Evolutionary conservation across 2,113 vertebrate genomes (phyloP).

Genomic region (Echinops telfairi): DNA sequence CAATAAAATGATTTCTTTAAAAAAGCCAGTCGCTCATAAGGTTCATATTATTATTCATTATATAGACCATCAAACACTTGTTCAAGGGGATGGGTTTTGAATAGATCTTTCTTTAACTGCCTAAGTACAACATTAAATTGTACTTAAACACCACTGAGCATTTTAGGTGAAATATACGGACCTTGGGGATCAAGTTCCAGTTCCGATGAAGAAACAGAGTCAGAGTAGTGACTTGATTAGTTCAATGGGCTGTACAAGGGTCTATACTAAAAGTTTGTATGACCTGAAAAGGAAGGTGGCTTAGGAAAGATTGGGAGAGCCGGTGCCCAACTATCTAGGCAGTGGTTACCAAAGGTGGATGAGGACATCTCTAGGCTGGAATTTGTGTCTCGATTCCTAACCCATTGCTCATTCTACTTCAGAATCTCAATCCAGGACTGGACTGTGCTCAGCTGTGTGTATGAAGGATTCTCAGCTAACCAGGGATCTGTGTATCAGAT

Average conservation of each 20-base stretch:
- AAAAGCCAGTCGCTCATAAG: not conserved
- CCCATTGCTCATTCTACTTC: not conserved
- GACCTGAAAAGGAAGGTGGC: too few species aligned
- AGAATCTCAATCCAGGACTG: not conserved
- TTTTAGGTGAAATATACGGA: not conserved
- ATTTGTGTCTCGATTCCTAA: not conserved
- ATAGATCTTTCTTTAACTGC: not conserved
- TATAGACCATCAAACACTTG: not conserved
- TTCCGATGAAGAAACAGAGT: constrained; percentile 32
- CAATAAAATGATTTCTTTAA: too few species aligned
- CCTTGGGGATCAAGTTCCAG: not conserved
- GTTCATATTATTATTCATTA: not conserved
- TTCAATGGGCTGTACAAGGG: too few species aligned
- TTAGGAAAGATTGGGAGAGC: too few species aligned
- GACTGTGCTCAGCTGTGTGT: not conserved
- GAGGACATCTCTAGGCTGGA: not conserved
- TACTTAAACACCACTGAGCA: not conserved
- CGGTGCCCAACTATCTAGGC: too few species aligned
- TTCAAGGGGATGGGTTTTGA: not conserved
- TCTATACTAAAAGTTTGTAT: too few species aligned
- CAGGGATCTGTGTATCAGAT: not conserved
- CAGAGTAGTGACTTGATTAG: not conserved
- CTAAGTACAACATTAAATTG: not conserved
- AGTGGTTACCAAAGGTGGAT: not conserved
- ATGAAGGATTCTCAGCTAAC: not conserved